Base-by-base conservation (phyloP, 2,113 vertebrate species). In the Oreotrochilus melanogaster region DNA sequence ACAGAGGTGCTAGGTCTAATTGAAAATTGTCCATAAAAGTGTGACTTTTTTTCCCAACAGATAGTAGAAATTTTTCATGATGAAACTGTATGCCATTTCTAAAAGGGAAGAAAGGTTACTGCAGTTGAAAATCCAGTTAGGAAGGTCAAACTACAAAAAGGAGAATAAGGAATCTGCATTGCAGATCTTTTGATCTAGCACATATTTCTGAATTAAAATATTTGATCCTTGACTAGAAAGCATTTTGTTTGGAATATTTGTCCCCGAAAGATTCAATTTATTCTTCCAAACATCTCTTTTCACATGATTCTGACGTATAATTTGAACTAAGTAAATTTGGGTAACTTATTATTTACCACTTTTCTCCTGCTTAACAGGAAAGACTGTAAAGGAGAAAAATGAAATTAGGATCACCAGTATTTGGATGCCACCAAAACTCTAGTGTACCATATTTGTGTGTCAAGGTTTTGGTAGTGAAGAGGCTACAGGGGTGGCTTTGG, bases 1-100 rank as follows among this genome's bases (percentile, higher is more conserved):
- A 47, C 2, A 64, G 13, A 75, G 73, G 18, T 28, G 7, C 9
- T 14, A 43, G 4, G 21, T 21, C 12, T 57, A 71, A 70, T 11
- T 69, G 30, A 92, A 91, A 81, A 33, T 37, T 65, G 84, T 35
- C 27, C 17, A 51, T 48, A 6, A 90, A 95, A 72, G 65, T 30
- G 6, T 45, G 10, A 3, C 0, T 0, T 31, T 57, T 48, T 57
- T 72, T 42, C 16, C 24, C 22, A 53, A 8, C 1, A 0, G 24
- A 79, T 88, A 79, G 60, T 4, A 76, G 17, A 61, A 28, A 28
- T 7, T 48, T 86, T 72, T 37, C 8, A 33, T 31, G 11, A 47
- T 74, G 25, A 4, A 78, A 73, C 51, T 62, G 9, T 33, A 43
- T 93, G 12, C 5, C 45, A 62, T 60, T 88, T 94, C 33, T 64